Evolutionary conservation across 2,797 vertebrate species (phyloP).

Genomic region (Onychomys torridus): DNA sequence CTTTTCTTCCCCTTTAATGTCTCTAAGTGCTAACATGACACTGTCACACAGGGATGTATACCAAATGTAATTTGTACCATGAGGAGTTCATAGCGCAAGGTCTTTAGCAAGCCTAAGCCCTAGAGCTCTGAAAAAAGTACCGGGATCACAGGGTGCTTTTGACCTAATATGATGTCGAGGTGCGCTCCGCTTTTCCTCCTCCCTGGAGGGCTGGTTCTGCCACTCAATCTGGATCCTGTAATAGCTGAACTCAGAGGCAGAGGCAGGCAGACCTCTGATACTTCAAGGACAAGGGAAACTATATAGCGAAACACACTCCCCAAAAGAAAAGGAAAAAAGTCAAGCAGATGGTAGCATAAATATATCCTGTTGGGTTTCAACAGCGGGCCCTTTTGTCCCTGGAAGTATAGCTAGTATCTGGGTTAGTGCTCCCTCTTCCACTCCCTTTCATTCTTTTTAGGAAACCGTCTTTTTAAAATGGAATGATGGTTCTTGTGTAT

Average conservation of each 20-base stretch:
- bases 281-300: not conserved
- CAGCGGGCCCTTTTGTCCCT: not conserved
- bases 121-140: not conserved
- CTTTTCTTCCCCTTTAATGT: not conserved
- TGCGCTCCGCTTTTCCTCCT: not conserved
- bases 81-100: not conserved
- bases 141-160: not conserved
- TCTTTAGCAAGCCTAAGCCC: not conserved
- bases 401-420: not conserved
- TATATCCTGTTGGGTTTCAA: accelerated
- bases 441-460: too few species aligned
- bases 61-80: not conserved
- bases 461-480: not conserved
- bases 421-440: not conserved
- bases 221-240: accelerated
- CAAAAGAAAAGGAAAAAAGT: not conserved
- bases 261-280: not conserved
- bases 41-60: not conserved
- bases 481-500: not conserved
- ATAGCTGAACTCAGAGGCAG: not conserved
- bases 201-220: not conserved
- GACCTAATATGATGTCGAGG: accelerated
- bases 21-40: not conserved
- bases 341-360: too few species aligned
- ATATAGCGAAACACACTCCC: not conserved